Evolutionary conservation across 2,797 vertebrate genomes (phyloP).

Genomic region (Poeciliopsis infans): DNA sequence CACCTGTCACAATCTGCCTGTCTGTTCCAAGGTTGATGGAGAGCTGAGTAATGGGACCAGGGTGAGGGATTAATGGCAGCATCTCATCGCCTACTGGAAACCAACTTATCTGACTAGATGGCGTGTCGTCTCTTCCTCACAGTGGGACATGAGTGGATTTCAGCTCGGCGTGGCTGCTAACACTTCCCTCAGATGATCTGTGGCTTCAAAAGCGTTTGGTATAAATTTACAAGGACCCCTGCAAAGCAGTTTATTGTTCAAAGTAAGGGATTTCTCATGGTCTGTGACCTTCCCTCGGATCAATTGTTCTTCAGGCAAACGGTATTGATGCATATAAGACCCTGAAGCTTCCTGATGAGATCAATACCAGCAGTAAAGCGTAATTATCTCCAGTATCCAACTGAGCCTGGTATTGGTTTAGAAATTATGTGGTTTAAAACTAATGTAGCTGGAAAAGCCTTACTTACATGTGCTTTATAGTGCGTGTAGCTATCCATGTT

Average conservation of each 20-base stretch:
- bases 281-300: slow-evolving; percentile 17
- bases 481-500: neutral
- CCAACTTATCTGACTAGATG: slow-evolving; percentile 35
- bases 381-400: slow-evolving; percentile 40
- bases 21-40: slow-evolving; percentile 47
- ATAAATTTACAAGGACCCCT: slow-evolving; percentile 9
- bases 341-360: slow-evolving; percentile 35
- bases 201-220: neutral
- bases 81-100: slow-evolving; percentile 54
- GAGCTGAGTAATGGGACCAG: slow-evolving; percentile 61
- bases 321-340: slow-evolving; percentile 19
- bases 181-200: slow-evolving; percentile 16
- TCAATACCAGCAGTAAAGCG: slow-evolving; percentile 35
- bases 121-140: slow-evolving; percentile 27
- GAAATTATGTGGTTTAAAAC: slow-evolving; percentile 22
- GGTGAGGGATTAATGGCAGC: slow-evolving; percentile 45
- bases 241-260: neutral
- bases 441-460: slow-evolving; percentile 8
- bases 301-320: slow-evolving; percentile 17
- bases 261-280: neutral
- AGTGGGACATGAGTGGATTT: slow-evolving; percentile 11
- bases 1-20: slow-evolving; percentile 57
- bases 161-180: neutral
- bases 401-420: slow-evolving; percentile 26
- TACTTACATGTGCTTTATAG: neutral